phyloP scores from a whole-genome alignment of 1,140 invertebrate species.

The Melitaea cinxia region DNA sequence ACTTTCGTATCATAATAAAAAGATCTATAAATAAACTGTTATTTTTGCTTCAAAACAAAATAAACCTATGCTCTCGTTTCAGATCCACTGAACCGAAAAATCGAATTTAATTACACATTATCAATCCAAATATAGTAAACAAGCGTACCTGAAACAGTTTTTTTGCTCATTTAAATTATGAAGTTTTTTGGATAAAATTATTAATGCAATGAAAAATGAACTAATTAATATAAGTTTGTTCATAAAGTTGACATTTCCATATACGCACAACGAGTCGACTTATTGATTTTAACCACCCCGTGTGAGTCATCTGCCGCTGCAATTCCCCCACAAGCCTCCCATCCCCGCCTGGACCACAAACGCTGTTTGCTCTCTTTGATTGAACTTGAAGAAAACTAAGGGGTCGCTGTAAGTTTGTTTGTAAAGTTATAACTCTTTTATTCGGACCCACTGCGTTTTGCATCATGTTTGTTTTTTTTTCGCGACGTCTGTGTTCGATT shows the following conservation, averaged over 20 bases:
- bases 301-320: conserved; percentile 65
- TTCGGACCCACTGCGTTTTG: conserved; percentile 46
- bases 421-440: conserved; percentile 65
- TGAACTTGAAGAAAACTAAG: conserved; percentile 71
- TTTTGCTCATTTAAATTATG: no score
- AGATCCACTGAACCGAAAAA: no score
- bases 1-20: no score
- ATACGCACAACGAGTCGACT: conserved; percentile 48
- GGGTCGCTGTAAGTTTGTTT: conserved; percentile 62
- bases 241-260: conserved; percentile 43
- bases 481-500: conserved; percentile 50
- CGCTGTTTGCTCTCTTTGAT: conserved; percentile 72
- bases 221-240: conserved; percentile 33
- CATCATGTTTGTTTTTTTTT: conserved; percentile 50
- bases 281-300: conserved; percentile 72
- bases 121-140: no score
- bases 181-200: background rate
- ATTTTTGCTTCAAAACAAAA: no score
- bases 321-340: conserved; percentile 38
- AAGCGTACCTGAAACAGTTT: no score
- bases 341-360: conserved; percentile 49
- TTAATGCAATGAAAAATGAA: background rate
- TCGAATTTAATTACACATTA: no score
- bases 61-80: no score
- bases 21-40: no score